Conservation (phyloP, 2,113 vertebrate species). For the Rana temporaria region DNA sequence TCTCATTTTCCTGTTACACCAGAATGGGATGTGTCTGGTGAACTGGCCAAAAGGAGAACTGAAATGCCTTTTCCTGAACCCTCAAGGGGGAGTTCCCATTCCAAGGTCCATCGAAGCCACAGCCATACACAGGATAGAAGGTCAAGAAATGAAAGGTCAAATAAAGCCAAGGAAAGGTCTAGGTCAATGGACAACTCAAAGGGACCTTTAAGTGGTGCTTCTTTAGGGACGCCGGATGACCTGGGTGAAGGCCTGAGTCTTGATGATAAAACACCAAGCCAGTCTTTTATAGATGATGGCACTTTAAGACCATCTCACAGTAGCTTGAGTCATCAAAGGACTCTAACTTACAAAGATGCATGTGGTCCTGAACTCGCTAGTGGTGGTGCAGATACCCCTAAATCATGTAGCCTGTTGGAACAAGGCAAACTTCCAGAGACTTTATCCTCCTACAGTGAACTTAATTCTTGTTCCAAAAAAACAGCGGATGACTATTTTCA, state of each 20-base stretch:
- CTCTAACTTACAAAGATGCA: constrained; percentile 81
- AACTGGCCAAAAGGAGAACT: constrained; percentile 93
- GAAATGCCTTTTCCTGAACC: constrained; percentile 98
- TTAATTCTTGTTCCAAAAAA: constrained; percentile 86
- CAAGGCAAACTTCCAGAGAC: constrained; percentile 85
- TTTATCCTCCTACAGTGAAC: constrained; percentile 84
- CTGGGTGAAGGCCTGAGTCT: constrained; percentile 83
- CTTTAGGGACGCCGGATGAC: constrained; percentile 87
- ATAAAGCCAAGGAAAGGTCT: constrained; percentile 96
- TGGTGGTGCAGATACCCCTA: constrained; percentile 81
- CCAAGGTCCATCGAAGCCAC: constrained; percentile 97
- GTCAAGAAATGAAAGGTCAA: constrained; percentile 90
- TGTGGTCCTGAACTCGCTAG: constrained; percentile 83
- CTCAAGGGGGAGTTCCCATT: constrained; percentile 89
- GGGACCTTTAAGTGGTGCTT: constrained; percentile 82
- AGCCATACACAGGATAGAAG: constrained; percentile 97
- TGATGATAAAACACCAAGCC: constrained; percentile 84
- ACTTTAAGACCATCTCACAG: constrained; percentile 90
- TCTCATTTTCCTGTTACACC: constrained; percentile 95
- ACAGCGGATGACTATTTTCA: constrained; percentile 92
- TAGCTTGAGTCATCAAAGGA: constrained; percentile 81
- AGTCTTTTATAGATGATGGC: constrained; percentile 89
- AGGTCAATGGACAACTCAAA: constrained; percentile 98
- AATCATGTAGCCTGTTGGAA: constrained; percentile 85
- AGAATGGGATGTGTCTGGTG: constrained; percentile 97